Evolutionary conservation across 2,113 vertebrate species (phyloP).

Genomic region (Pongo abelii): DNA sequence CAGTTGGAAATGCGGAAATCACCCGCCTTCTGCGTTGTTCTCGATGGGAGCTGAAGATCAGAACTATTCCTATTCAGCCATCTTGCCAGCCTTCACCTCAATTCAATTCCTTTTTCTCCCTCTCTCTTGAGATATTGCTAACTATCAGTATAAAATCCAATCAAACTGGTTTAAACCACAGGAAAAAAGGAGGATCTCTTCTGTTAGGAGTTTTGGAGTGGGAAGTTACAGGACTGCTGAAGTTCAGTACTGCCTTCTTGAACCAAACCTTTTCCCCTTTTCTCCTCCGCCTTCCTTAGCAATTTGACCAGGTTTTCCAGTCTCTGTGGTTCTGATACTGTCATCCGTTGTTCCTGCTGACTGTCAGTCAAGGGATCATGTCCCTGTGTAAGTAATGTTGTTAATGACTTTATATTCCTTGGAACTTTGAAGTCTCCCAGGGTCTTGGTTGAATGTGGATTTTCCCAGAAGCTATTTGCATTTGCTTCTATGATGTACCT

Average conservation of each 20-base stretch:
- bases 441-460: not conserved
- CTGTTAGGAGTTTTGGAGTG: not conserved
- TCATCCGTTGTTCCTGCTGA: not conserved
- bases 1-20: too few relatives aligned
- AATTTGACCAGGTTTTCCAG: not conserved
- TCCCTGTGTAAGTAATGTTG: not conserved
- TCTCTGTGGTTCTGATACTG: not conserved
- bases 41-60: too few relatives aligned
- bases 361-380: not conserved
- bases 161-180: not conserved
- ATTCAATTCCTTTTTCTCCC: not conserved
- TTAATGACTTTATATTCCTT: not conserved
- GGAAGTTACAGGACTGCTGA: not conserved
- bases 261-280: not conserved
- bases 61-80: too few relatives aligned
- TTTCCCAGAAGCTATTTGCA: not conserved
- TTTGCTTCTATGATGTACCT: not conserved
- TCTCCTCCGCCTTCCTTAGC: not conserved
- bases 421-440: not conserved
- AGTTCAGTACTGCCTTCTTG: not conserved
- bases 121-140: not conserved
- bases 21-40: too few relatives aligned
- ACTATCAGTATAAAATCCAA: not conserved
- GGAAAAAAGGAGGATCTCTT: not conserved
- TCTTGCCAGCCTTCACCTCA: too few relatives aligned